phyloP scores from a whole-genome alignment of 1,140 invertebrate genomes.

The Caenorhabditis inopinata region DNA sequence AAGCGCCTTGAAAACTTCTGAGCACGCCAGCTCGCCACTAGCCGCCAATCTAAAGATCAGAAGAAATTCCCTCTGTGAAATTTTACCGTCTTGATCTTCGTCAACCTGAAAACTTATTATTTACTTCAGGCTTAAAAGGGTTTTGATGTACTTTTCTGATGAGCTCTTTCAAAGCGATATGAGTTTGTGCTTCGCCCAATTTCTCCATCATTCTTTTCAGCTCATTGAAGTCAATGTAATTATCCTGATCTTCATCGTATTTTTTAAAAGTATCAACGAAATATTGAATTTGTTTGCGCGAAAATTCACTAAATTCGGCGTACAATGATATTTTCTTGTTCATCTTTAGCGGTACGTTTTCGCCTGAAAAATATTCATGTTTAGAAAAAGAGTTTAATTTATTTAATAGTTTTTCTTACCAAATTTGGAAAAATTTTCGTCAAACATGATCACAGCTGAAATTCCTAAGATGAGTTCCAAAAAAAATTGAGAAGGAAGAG shows the following conservation, averaged over 20 bases:
- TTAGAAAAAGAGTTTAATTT: too few relatives aligned
- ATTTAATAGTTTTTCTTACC: conserved; percentile 4
- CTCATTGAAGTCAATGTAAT: conserved; percentile 43
- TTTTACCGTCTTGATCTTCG: conserved; percentile 45
- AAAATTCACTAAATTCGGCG: conserved; percentile 43
- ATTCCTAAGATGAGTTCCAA: not conserved
- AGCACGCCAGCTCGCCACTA: conserved; percentile 38
- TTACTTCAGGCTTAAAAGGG: not conserved
- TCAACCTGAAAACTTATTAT: conserved; percentile 3
- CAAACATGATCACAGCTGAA: conserved; percentile 7
- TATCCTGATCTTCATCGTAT: conserved; percentile 43
- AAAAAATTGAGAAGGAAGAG: too few relatives aligned
- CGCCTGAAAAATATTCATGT: conserved; percentile 17
- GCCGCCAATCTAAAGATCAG: conserved; percentile 46
- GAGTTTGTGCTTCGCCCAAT: conserved; percentile 42
- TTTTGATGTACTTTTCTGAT: conserved; percentile 32
- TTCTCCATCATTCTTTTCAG: conserved; percentile 49
- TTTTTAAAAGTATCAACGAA: conserved; percentile 47
- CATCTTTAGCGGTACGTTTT: conserved; percentile 34
- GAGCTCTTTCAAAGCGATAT: conserved; percentile 43
- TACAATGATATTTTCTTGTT: conserved; percentile 37
- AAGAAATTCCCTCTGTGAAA: conserved; percentile 40
- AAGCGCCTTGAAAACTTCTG: conserved; percentile 42
- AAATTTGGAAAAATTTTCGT: conserved; percentile 41
- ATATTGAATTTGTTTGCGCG: conserved; percentile 43